Base-by-base conservation (phyloP, 2,797 vertebrate species). In the Phataginus tricuspis region DNA sequence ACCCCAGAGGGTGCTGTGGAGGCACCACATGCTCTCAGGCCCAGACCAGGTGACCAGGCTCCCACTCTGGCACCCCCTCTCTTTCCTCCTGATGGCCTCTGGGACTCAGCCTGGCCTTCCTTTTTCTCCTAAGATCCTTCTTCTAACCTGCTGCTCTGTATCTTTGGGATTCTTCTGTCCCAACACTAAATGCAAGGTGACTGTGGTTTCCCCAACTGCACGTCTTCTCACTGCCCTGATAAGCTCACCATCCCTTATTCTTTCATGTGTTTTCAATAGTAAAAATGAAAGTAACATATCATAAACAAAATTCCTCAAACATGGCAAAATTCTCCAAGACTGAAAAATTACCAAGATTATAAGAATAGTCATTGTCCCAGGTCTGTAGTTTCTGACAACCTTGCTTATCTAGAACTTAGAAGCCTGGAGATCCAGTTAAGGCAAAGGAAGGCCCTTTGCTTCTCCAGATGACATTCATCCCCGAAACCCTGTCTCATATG, bases 221-320 rank as follows among this genome's bases (percentile, higher is more conserved):
- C 4, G 37, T 66, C 39, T 39, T 91, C 29, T 84, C 37, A 23
- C 18, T 85, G 4, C 63, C 42, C 42, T 92, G 18, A 80, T 61
- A 80, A 69, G 42, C 66, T 75, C 53, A 53, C 14, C 63, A 34
- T 16, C 8, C 29, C 21, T 86, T 21, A n/a, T 8, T 91, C 23
- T 83, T 82, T 53, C 25, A n/a, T 84, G 59, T 61, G 37, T 42
- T 82, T 79, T 95, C 88, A 79, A 88, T 45, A 66, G 68, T 68
- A 94, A 93, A 83, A 93, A 68, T 45, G 34, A 90, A 86, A 95
- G n/a, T 39, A 92, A 72, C 49, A 72, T 45, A 45, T 45, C 29
- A 45, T 39, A 61, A 9, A 37, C 21, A 37, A 80, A 75, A 23
- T 85, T 77, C 39, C 72, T 51, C 0, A 34, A 90, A 91, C 23